A percentile compares a stretch with the other conserved stretches of the same genome.
Evolutionary conservation across 2,113 vertebrate species (phyloP).

Genomic region (Callospermophilus lateralis): DNA sequence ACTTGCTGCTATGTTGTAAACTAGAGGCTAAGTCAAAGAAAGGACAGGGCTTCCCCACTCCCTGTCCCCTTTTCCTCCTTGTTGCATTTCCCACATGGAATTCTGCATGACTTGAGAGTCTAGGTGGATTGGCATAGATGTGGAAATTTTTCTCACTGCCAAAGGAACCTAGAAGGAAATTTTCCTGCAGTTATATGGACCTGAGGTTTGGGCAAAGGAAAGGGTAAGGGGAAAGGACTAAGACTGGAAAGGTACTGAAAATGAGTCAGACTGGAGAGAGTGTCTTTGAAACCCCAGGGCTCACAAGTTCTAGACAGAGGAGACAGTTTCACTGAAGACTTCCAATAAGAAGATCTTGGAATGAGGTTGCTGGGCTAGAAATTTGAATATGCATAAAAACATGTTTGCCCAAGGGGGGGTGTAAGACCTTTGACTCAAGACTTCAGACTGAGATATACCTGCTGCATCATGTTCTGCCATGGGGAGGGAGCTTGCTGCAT

Average conservation of each 20-base stretch:
- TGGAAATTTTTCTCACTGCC: not conserved
- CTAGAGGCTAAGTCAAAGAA: not conserved
- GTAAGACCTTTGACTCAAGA: not conserved
- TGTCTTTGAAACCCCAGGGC: not conserved
- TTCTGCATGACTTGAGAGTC: not conserved
- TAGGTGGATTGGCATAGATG: not conserved
- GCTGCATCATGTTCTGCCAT: not conserved
- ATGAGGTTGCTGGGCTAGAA: not conserved
- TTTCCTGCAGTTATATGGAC: not conserved
- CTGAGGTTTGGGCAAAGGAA: accelerated
- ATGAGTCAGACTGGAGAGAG: not conserved
- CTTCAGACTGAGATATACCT: not conserved
- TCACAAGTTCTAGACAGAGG: not conserved
- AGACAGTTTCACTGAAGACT: not conserved
- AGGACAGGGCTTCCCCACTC: not conserved
- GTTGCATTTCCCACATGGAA: not conserved
- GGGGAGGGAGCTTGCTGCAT: not conserved
- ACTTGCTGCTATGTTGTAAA: not conserved
- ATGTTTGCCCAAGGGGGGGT: not conserved
- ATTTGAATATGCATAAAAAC: not conserved
- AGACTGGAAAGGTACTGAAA: not conserved
- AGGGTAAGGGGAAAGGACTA: not conserved
- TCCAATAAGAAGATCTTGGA: not conserved
- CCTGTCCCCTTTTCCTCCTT: too few relatives aligned
- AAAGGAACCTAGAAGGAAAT: not conserved